Base-by-base conservation (phyloP, 2,797 vertebrate genomes). In the Sitta carolinensis region DNA sequence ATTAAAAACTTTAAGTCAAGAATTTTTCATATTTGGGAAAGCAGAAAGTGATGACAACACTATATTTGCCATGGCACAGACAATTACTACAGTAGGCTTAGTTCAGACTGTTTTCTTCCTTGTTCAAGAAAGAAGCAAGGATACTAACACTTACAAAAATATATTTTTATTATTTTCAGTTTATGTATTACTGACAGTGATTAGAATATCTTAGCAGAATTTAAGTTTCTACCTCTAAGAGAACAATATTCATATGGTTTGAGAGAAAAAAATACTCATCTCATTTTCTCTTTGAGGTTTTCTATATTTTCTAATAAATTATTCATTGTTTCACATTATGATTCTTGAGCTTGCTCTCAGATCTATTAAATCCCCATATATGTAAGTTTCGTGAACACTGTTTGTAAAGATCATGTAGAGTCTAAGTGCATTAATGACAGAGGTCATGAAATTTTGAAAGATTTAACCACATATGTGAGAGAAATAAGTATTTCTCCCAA, bases 401-500 rank as follows among this genome's bases (percentile, higher is more conserved):
- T 88, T 96, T 91, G 63, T 68, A 96, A 90, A 76, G 78, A 82
- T 72, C 54, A 69, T 61, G 61, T 36, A 81, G 25, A 77, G 63
- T 79, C 73, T 95, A 86, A 93, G 59, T 87, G 69, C 59, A 84
- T 97, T 79, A 87, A 40, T 75, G 54, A 84, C 62, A 85, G 52
- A 42, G 59, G 79, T 92, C 89, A 96, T 77, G 67, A 92, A 95
- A 96, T 95, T 96, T 51, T 80, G 73, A 95, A 86, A 82, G 73
- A 57, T 79, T 96, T 89, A 96, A 89, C 79, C 63, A 54, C 54
- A 70, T 62, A 66, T 79, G 64, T 94, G 91, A 95, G 77, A 96
- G 42, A 87, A 96, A 64, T 84, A 87, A 93, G 47, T 38, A 73
- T 78, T 87, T 80, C 78, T 89, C 69, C 67, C 45, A 75, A 47